Base-by-base conservation (phyloP, 1,140 invertebrate genomes). In the Kradibia gibbosae region DNA sequence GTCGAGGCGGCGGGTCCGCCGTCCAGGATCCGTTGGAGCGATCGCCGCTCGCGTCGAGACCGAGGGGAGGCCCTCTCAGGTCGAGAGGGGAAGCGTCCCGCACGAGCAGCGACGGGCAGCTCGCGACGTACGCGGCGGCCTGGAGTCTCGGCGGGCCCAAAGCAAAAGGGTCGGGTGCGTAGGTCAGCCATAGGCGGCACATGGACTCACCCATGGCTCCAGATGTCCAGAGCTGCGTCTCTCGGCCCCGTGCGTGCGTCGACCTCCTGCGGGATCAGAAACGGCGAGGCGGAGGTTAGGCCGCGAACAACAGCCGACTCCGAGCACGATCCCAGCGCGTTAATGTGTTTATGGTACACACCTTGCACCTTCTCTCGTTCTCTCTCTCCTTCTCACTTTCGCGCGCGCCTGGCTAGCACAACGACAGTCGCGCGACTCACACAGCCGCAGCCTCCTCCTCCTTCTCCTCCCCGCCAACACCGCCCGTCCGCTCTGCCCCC, bases 151-250 rank as follows among this genome's bases (percentile, higher is more conserved):
- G n/a, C 7, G n/a, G n/a, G n/a, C n/a, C 3, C 25, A 72, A 74
- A 74, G 22, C 50, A 53, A 31, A 53, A 74, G 25, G 48, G 70
- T 50, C 39, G 48, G 1, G 34, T 11, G 67, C 36, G 17, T 25
- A 45, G 25, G 1, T 8, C 3, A n/a, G 31, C 28, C 31, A 55
- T 45, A 55, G 13, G 48, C 31, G n/a, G 11, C 74, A 77, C 74
- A 77, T 77, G 74, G 74, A 77, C 74, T 77, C 74, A 77, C 74
- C 74, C 74, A 77, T 77, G 74, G 74, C 45, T 77, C 31, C 53
- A 60, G 39, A 73, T 34, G 36, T 31, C 28, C 5, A 5, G 13
- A 55, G 42, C 28, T 17, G 31, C 22, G 22, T 25, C 48, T 36
- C 13, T 28, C 34, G n/a, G 42, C 42, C 8, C 17, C 45, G 36